Percentiles rank a stretch among this genome's conserved stretches.
These are phyloP conservation scores for Deroplatys truncata DNA, from an alignment of 2,888 invertebrate species.

Conservation along the genomic window DNA sequence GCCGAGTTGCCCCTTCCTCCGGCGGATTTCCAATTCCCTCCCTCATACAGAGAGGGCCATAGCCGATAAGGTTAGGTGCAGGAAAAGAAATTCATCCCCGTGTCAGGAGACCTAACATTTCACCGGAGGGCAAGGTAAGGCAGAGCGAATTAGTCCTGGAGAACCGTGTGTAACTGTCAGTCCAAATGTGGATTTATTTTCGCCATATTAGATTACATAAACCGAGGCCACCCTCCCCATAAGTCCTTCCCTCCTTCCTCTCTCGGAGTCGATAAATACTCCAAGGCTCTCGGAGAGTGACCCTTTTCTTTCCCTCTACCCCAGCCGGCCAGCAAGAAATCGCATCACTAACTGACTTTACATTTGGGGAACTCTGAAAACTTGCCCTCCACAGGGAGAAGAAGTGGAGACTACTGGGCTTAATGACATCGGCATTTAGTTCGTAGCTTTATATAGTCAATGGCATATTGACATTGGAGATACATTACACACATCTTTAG, in stretches of 20 bases:
- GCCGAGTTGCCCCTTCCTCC: background rate
- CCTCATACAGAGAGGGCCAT: background rate
- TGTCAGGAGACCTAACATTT: conserved; percentile 12
- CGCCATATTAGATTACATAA: conserved; percentile 51
- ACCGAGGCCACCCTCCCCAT: conserved; percentile 33
- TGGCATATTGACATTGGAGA: too few species aligned
- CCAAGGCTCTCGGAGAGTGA: background rate
- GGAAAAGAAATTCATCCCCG: background rate
- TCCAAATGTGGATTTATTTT: conserved; percentile 52
- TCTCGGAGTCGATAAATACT: conserved; percentile 17
- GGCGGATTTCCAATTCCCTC: background rate
- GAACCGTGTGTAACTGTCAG: conserved; percentile 41
- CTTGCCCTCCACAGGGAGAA: too few species aligned
- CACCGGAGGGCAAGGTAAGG: conserved; percentile 4
- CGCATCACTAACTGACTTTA: background rate
- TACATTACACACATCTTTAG: too few species aligned
- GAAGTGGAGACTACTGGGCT: too few species aligned
- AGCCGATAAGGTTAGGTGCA: background rate
- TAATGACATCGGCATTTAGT: too few species aligned
- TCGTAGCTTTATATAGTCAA: too few species aligned
- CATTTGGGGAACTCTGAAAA: background rate
- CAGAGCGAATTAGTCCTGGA: conserved; percentile 14
- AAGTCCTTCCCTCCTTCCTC: conserved; percentile 18
- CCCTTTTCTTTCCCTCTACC: background rate
- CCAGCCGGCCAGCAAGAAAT: background rate